Base-by-base conservation (phyloP, 2,797 vertebrate genomes). In the Platyrinchus mystaceus region DNA sequence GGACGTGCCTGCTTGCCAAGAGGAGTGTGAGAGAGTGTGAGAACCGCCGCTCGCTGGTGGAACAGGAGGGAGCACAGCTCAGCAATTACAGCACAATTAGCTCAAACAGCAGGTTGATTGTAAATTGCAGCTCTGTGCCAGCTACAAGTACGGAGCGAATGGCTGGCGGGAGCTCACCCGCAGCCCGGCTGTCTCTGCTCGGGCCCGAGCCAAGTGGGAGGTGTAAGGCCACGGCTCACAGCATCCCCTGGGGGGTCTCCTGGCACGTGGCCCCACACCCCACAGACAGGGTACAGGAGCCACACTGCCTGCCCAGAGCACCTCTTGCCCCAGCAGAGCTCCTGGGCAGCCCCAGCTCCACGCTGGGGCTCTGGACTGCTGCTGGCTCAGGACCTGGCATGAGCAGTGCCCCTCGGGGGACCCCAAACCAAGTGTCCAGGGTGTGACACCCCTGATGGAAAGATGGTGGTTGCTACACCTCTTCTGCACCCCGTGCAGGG, bases 1-100 rank as follows among this genome's bases (percentile, higher is more conserved):
- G 11, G 74, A 39, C 66, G 81, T 36, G 47, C 79, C 3, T 2
- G 82, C 84, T 84, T 92, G 87, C 84, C 91, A 76, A 76, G 78
- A 84, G 79, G 36, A 41, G 47, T n/a, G 28, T 28, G 39, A 76
- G 91, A 94, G 36, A 41, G 47, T n/a, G 28, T 28, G 39, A 76
- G 91, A 94, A 37, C 71, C 1, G 8, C 63, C 1, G 26, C 84
- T 83, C 59, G 3, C 80, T 71, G 59, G 81, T 74, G 91, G 85
- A 93, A 69, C 84, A 76, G 95, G 93, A 94, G 95, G 88, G 74
- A 94, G 71, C 85, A 39, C 90, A 82, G 92, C 93, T 86, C 95
- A 92, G 94, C 95, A 95, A 96, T 97, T 95, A 95, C 84, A 90
- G 92, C 90, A 87, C 91, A 95, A 96, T 96, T 96, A 97, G 95